Base-by-base conservation (phyloP, 2,888 invertebrate genomes). In the Drosophila monieri region DNA sequence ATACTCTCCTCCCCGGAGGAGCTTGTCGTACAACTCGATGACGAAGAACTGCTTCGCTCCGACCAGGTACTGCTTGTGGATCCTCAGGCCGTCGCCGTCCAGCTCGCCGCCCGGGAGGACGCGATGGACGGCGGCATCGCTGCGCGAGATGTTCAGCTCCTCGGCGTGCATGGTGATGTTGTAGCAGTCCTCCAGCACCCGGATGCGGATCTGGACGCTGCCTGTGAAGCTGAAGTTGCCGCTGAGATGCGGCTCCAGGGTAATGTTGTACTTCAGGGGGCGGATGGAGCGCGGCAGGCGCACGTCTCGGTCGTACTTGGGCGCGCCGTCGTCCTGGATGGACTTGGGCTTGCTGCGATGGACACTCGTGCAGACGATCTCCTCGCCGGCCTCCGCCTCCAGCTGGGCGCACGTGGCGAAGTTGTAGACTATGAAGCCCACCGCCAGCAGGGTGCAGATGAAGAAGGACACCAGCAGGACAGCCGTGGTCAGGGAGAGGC, bases 191-290 rank as follows among this genome's bases (percentile, higher is more conserved):
- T 88, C 78, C 14, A 93, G 92, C 1, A 95, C 94, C 64, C 93
- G 92, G 51, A 97, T 88, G 15, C 93, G 84, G 70, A 95, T 94
- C 79, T 93, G 93, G 1, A 95, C 93, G 90, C 94, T 94, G 41
- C 97, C 97, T 71, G 94, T 92, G 88, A 96, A 96, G 12, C 95
- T 96, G 78, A 96, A 97, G 88, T 96, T 96, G 1, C 94, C 94
- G 86, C 94, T 94, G 62, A 97, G 93, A 79, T 95, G 95, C 0
- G 97, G 97, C 41, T 94, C 93, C 62, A 97, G 91, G 73, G 94
- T 93, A 3, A 97, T 90, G 69, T 94, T 93, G 87, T 97, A 97
- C 27, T 93, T 93, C 44, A 95, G 92, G 1, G 97, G 97, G 53
- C 93, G 91, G 0, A 96, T 92, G 43, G 94, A 92, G 57, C 91